phyloP scores from a whole-genome alignment of 2,888 invertebrate species.

The Beris morrisii region DNA sequence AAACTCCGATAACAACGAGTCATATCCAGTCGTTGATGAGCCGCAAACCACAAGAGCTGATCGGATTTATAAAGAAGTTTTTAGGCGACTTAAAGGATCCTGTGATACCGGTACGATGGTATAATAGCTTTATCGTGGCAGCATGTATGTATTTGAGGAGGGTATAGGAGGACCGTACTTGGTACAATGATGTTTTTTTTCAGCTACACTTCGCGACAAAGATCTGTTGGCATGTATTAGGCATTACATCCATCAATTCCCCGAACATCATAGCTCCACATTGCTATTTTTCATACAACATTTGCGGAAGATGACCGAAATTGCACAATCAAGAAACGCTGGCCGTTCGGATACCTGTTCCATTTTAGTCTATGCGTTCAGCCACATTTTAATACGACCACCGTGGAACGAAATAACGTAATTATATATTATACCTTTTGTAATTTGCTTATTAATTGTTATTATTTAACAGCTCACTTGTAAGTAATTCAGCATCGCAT shows the following conservation, averaged over 20 bases:
- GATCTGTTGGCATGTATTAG: conserved; percentile 50
- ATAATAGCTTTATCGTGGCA: conserved; percentile 69
- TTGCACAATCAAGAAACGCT: conserved; percentile 4
- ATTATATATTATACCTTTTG: conserved; percentile 49
- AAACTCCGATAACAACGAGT: not conserved
- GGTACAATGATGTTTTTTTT: not conserved
- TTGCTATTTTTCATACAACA: conserved; percentile 70
- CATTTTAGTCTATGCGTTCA: conserved; percentile 66
- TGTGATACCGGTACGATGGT: conserved; percentile 73
- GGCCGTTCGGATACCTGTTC: not conserved
- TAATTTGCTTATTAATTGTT: not conserved
- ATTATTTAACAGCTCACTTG: conserved; percentile 5
- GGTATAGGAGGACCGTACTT: not conserved
- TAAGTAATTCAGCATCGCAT: conserved; percentile 1
- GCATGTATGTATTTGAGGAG: conserved; percentile 47
- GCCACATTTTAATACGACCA: conserved; percentile 72
- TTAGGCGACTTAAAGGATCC: conserved; percentile 74
- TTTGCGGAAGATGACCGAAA: conserved; percentile 66
- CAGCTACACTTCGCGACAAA: conserved; percentile 28
- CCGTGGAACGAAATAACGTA: conserved; percentile 78
- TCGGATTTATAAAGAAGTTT: conserved; percentile 68
- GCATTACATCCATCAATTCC: conserved; percentile 63
- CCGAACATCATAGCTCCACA: conserved; percentile 65
- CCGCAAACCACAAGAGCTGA: conserved; percentile 36
- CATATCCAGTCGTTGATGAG: not conserved